A percentile compares a stretch with the other conserved stretches of the same genome.
phyloP scores from a whole-genome alignment of 2,888 invertebrate genomes.

The Diarsia mendica region DNA sequence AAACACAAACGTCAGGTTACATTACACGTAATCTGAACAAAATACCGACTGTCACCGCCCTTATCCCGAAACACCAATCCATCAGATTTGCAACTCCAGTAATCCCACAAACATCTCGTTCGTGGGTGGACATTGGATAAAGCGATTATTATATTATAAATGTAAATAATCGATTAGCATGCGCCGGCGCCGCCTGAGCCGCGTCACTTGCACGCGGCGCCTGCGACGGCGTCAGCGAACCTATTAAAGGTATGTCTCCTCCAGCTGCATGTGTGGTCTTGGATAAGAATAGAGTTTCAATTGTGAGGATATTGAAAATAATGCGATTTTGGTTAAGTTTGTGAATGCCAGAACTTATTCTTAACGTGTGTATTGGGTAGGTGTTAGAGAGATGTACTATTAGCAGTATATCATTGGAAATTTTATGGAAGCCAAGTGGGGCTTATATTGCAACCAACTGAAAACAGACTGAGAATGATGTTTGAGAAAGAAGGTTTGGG shows the following conservation, averaged over 20 bases:
- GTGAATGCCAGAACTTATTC: neutral
- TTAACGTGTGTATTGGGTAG: neutral
- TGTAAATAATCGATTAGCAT: conserved; percentile 66
- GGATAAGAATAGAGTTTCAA: conserved; percentile 10
- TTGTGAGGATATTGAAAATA: neutral
- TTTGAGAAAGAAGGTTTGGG: neutral
- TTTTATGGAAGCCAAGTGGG: neutral
- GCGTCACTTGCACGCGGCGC: conserved; percentile 63
- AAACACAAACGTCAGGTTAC: conserved; percentile 22
- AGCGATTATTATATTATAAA: conserved; percentile 66
- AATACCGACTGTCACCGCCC: conserved; percentile 57
- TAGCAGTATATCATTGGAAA: neutral
- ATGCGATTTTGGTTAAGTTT: neutral
- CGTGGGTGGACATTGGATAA: conserved; percentile 64
- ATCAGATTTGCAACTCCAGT: conserved; percentile 57
- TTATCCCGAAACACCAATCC: conserved; percentile 53
- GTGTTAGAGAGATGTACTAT: neutral
- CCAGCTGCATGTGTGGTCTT: conserved; percentile 58
- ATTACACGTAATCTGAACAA: conserved; percentile 48
- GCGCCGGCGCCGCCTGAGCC: conserved; percentile 56
- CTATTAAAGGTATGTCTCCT: conserved; percentile 58
- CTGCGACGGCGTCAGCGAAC: conserved; percentile 58
- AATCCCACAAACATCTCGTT: conserved; percentile 61
- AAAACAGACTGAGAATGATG: neutral
- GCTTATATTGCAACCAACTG: neutral